Conservation (phyloP, 1,140 invertebrate species). For the Drosophila rufa region DNA sequence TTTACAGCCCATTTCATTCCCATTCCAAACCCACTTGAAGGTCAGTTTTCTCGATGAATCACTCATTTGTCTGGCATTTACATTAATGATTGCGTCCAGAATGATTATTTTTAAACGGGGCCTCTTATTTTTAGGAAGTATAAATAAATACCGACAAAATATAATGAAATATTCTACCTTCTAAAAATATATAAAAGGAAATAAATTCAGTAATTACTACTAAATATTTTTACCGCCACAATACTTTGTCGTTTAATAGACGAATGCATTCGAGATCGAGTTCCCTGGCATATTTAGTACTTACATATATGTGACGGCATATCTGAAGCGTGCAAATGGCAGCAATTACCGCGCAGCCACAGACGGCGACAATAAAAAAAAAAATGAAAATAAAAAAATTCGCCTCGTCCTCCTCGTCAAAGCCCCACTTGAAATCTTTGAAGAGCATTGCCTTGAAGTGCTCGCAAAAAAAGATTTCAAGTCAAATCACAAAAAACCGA, state of each 20-base stretch:
- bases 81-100: not conserved
- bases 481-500: slow-evolving; percentile 54
- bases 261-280: not conserved
- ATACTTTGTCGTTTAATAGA: slow-evolving; percentile 3
- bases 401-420: slow-evolving; percentile 1
- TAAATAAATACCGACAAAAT: not conserved
- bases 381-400: not conserved
- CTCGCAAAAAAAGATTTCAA: slow-evolving; percentile 55
- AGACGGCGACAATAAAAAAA: slow-evolving; percentile 54
- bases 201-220: not conserved
- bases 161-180: not conserved
- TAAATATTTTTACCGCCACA: not conserved
- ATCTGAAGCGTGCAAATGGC: slow-evolving; percentile 61
- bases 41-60: slow-evolving; percentile 13
- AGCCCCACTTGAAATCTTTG: slow-evolving; percentile 21
- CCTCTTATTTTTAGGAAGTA: not conserved
- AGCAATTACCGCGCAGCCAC: slow-evolving; percentile 64
- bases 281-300: not conserved
- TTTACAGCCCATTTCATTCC: not conserved
- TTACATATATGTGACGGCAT: slow-evolving; percentile 1
- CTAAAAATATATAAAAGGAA: not conserved
- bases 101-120: not conserved
- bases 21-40: slow-evolving; percentile 7
- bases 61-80: slow-evolving; percentile 10
- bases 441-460: slow-evolving; percentile 43